A percentile compares a stretch with the other conserved stretches of the same genome.
Evolutionary conservation across 2,888 invertebrate species (phyloP).

Genomic region (Globia sparganii): DNA sequence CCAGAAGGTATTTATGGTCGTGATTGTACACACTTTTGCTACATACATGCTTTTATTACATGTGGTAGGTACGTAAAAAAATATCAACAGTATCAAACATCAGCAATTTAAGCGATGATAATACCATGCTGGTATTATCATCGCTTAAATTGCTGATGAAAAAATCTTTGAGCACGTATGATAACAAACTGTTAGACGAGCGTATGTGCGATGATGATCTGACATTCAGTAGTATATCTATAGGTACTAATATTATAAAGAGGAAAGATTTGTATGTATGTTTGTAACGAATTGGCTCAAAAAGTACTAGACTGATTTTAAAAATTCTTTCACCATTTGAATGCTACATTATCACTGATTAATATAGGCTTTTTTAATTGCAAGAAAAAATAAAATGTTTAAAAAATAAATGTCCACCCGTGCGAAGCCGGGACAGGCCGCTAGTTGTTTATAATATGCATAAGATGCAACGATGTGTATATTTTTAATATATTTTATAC

Average conservation of each 20-base stretch:
- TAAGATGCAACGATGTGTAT: not conserved
- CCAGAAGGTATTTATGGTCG: constrained; percentile 50
- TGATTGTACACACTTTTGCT: constrained; percentile 32
- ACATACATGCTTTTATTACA: not conserved
- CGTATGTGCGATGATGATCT: not conserved
- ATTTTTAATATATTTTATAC: not conserved
- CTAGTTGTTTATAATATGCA: not conserved
- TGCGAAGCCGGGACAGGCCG: too few relatives aligned
- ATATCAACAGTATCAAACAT: not conserved
- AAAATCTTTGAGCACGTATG: not conserved
- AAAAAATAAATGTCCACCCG: too few relatives aligned
- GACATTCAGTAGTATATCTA: not conserved
- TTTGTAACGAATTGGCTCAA: too few relatives aligned
- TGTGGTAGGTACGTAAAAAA: not conserved
- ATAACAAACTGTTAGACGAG: not conserved
- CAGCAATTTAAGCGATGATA: too few relatives aligned
- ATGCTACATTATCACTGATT: too few relatives aligned
- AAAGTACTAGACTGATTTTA: too few relatives aligned
- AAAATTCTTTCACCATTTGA: too few relatives aligned
- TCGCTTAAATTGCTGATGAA: not conserved
- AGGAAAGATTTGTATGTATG: too few relatives aligned
- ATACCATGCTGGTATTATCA: not conserved
- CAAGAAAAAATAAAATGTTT: too few relatives aligned
- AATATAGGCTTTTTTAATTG: too few relatives aligned
- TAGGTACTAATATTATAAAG: too few relatives aligned